A percentile compares a stretch with the other conserved stretches of the same genome.
Conservation (phyloP, 2,888 invertebrate genomes). For the Diaprepes abbreviatus region DNA sequence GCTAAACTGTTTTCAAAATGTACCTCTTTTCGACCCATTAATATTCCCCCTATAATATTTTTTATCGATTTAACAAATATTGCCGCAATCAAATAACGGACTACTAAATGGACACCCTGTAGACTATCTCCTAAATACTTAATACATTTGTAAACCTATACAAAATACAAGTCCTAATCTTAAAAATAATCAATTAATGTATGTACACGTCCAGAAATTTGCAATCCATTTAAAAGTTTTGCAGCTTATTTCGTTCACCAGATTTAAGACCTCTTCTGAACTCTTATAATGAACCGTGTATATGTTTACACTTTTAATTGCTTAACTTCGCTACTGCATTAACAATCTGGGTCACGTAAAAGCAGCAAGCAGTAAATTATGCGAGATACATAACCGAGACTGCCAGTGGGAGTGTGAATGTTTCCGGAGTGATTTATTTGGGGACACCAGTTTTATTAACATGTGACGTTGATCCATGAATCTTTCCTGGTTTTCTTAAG, state of each 20-base stretch:
- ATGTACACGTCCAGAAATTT: no score
- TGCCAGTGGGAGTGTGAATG: conserved; percentile 24
- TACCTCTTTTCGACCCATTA: no score
- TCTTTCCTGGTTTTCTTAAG: neutral
- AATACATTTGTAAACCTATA: no score
- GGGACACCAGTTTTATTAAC: conserved; percentile 27
- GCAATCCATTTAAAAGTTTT: neutral
- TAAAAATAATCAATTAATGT: no score
- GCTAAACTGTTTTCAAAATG: no score
- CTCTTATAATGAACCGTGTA: conserved; percentile 6
- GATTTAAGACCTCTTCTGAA: neutral
- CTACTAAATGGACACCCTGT: no score
- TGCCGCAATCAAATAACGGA: no score
- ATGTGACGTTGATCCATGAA: conserved; percentile 34
- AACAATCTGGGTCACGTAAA: conserved; percentile 32
- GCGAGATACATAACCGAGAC: conserved; percentile 30
- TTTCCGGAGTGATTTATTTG: conserved; percentile 31
- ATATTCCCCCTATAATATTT: no score
- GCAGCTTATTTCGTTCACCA: neutral
- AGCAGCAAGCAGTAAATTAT: conserved; percentile 26
- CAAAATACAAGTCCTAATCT: no score
- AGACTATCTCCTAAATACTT: no score
- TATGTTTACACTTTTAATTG: conserved; percentile 24
- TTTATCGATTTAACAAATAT: no score
- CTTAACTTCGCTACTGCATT: conserved; percentile 16